Percentiles rank a stretch among this genome's conserved stretches.
phyloP scores from a whole-genome alignment of 1,140 invertebrate genomes.

The Neocloeon triangulifer region DNA sequence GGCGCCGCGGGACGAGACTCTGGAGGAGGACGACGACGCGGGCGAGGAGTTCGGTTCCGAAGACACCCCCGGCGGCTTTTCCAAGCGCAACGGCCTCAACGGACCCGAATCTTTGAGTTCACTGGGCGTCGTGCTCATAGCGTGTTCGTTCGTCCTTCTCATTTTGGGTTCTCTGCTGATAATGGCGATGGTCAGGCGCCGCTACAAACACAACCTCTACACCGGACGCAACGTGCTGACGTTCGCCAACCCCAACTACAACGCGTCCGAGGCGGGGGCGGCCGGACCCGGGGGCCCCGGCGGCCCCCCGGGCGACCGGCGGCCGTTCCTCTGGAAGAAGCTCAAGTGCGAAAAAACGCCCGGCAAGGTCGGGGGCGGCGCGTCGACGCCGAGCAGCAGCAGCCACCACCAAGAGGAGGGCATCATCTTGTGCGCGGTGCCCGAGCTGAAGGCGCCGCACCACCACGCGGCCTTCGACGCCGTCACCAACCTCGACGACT shows the following conservation, averaged over 20 bases:
- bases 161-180: slow-evolving; percentile 8
- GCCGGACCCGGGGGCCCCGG: slow-evolving; percentile 13
- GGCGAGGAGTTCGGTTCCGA: slow-evolving; percentile 16
- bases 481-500: too few species aligned
- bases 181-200: slow-evolving; percentile 18
- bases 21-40: slow-evolving; percentile 16
- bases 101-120: too few species aligned
- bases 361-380: too few species aligned
- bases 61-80: too few species aligned
- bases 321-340: slow-evolving; percentile 39
- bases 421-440: too few species aligned
- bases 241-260: slow-evolving; percentile 60
- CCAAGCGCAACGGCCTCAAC: too few species aligned
- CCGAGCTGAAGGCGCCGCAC: too few species aligned
- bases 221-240: slow-evolving; percentile 38
- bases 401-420: too few species aligned
- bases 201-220: slow-evolving; percentile 27
- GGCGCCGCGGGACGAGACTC: slow-evolving; percentile 17
- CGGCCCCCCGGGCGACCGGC: slow-evolving; percentile 28
- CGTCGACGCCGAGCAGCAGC: too few species aligned
- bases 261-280: slow-evolving; percentile 30
- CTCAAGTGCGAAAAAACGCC: slow-evolving; percentile 50
- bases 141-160: slow-evolving; percentile 14
- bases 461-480: too few species aligned
- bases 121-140: too few species aligned